Base-by-base conservation (phyloP, 2,888 invertebrate species). In the Selenia dentaria region DNA sequence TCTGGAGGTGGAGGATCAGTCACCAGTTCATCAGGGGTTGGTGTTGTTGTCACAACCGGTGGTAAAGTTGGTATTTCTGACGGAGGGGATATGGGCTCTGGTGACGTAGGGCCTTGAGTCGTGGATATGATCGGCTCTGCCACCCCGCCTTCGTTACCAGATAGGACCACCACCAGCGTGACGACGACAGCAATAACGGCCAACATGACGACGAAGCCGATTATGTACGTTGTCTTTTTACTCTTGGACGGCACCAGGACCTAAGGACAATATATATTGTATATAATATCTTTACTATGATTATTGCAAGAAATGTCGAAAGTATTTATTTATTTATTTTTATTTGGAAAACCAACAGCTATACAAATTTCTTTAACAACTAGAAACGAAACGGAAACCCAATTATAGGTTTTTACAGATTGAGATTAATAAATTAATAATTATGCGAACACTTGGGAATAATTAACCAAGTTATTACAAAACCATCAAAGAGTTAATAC, bases 111-210 rank as follows among this genome's bases (percentile, higher is more conserved):
- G 0, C 72, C 71, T 48, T 72, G 67, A 2, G 83, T 80, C 0
- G 78, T 71, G 0, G 70, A 57, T 0, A 67, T 57, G 8, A 78
- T 75, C 0, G 77, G 70, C 1, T 79, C 72, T 9, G 83, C 69
- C 22, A 58, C 54, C 35, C 75, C 74, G 0, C 67, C 78, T 2
- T 81, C 77, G 22, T 79, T 77, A 0, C 85, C 80, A 0, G 91
- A 87, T 0, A 94, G 70, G 5, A 93, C 76, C 5, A 94, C 91
- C 8, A 92, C 87, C 8, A 94, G 84, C 0, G 93, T 88, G 20
- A 94, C 83, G n/a, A 95, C 84, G 3, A 94, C 84, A 4, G 91
- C 94, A 27, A 94, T 75, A 0, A 92, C 87, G 12, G 92, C 81
- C 34, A 93, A 65, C 66, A 93, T 85, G 6, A 87, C 91, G 31